Evolutionary conservation across 2,797 vertebrate genomes (phyloP), one percentile per base, ranked within the genome.

Genomic region (Phrynocephalus vlangalii): DNA sequence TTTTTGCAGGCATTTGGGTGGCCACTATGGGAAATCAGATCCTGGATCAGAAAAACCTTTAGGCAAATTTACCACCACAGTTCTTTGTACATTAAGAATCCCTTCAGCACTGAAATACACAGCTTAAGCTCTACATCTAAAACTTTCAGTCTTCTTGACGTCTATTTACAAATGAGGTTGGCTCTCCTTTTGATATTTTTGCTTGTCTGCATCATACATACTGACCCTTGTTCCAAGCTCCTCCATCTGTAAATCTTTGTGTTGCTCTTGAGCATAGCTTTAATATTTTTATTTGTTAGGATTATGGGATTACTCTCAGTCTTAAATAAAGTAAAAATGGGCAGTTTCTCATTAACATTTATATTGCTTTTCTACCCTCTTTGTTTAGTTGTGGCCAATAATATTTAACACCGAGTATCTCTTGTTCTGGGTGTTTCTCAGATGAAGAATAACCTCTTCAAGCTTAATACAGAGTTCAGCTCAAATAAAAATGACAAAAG

Each of bases 321-420:
- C 93, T 92, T 95, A 95, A 95, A 92, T 95, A 92, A 91, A 95
- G 91, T 60, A 86, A 95, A 44, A 92, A 93, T 50, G 94, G 93
- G 93, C 93, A 92, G 94, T 84, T 93, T 95, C 95, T 96, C 93
- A 96, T 96, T 97, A 97, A 96, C 96, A 96, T 96, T 96, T 97
- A 96, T 96, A 97, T 96, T 97, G 94, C 95, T 96, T 96, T 92
- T 92, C 86, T 79, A 76, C 81, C 81, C 76, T 89, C 83, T 66
- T 94, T 91, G 90, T 95, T 95, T 93, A 83, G 48, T 91, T 82
- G 7, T 88, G 88, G 79, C 87, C 79, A 90, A 15, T 91, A 91
- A 86, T 88, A 89, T 84, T 88, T 83, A 92, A 91, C 67, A 0
- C 83, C 67, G 30, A 50, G 70, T 90, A 75, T 83, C 50, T 91